Evolutionary conservation across 1,140 invertebrate species (phyloP), one percentile per base, ranked within the genome.

Genomic region (Drosophila littoralis): DNA sequence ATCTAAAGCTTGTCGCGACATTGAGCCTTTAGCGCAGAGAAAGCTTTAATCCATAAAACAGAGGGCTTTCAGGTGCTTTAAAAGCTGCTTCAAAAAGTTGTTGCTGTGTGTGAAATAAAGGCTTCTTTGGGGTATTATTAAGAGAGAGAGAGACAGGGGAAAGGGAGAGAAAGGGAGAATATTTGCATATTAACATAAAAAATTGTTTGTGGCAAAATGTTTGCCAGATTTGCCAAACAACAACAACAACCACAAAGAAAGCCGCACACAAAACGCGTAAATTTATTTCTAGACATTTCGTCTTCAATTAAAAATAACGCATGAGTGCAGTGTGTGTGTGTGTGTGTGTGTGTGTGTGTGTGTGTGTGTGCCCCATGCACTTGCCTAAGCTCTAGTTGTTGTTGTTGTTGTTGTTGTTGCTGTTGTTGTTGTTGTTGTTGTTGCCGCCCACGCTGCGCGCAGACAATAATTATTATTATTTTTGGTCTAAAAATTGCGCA

Each of bases 221-320:
- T 28, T 28, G 22, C 4, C 22, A 40, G 38, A 40, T n/a, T n/a
- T n/a, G n/a, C n/a, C n/a, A n/a, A 57, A 50, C 22, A 58, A 46
- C 17, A 57, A 63, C 28, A 59, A n/a, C 28, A 46, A 46, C 10
- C 22, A 33, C 65, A 52, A 59, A n/a, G 66, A 17, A 28, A 28
- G 3, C 22, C 22, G 22, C 22, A 28, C 22, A 28, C 22, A 28
- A 28, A 28, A 28, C 22, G 42, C 67, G 42, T 32, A 40, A 65
- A 68, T 85, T 81, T 84, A 84, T 84, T 84, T 84, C 81, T 80
- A 84, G 81, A 80, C 77, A 81, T 85, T 75, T 72, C 68, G 81
- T 74, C 76, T 81, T 75, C 72, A 69, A 85, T 81, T 74, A 84
- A 74, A 84, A 84, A 73, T 83, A 83, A 73, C 51, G 42, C 42